Conservation (phyloP, 2,113 vertebrate species). For the human (Homo sapiens) region DNA sequence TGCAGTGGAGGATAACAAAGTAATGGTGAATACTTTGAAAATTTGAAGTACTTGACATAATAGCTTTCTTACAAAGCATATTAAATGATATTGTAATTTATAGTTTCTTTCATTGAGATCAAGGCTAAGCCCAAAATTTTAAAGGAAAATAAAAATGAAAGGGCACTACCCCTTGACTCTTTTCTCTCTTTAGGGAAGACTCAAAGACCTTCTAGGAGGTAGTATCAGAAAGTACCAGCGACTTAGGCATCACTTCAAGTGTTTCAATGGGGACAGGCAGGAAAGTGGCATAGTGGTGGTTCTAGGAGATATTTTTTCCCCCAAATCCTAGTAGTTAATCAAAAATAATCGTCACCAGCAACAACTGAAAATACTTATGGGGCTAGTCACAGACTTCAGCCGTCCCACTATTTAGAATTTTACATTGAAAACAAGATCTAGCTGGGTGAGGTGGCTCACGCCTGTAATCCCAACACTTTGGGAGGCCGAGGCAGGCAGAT, state of each 20-base stretch:
- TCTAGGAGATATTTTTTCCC: not conserved
- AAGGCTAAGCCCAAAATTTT: not conserved
- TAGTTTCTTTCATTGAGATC: not conserved
- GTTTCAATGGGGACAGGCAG: not conserved
- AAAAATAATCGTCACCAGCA: not conserved
- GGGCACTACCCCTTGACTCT: not conserved
- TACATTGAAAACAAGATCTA: not conserved
- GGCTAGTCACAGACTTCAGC: not conserved
- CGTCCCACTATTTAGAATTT: not conserved
- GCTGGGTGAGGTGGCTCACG: too few relatives aligned
- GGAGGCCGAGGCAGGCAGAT: too few relatives aligned
- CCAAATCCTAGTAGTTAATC: not conserved
- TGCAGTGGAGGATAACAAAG: not conserved
- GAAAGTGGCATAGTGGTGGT: not conserved
- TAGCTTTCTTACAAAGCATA: not conserved
- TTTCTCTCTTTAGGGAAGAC: not conserved
- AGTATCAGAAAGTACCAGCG: not conserved
- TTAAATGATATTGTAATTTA: not conserved
- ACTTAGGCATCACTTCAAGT: not conserved
- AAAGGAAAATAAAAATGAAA: slow-evolving; percentile 1
- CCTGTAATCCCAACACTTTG: too few relatives aligned
- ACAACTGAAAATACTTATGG: not conserved
- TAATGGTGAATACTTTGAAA: not conserved
- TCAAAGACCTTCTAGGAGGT: not conserved
- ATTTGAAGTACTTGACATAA: not conserved